phyloP scores from a whole-genome alignment of 2,797 vertebrate species.

The Oreochromis mossambicus region DNA sequence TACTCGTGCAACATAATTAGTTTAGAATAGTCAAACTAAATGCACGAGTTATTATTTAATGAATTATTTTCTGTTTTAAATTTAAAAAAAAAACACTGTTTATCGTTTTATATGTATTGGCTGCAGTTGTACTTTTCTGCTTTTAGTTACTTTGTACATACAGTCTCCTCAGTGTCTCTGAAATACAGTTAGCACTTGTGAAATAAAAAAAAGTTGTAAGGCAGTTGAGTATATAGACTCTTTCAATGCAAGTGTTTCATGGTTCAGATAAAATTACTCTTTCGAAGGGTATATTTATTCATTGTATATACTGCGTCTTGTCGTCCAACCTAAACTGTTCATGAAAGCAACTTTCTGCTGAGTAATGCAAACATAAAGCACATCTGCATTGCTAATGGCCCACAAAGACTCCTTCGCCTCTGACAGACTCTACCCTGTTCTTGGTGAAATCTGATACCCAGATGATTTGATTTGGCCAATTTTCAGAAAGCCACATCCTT shows the following conservation, averaged over 20 bases:
- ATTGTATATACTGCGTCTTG: neutral
- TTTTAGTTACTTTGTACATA: neutral
- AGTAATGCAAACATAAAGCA: conserved; percentile 12
- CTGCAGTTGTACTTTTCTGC: neutral
- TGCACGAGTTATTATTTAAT: neutral
- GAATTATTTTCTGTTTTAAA: neutral
- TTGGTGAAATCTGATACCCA: conserved; percentile 53
- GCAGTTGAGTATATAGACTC: neutral
- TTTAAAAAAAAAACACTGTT: accelerated
- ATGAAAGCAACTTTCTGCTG: neutral
- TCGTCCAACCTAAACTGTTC: neutral
- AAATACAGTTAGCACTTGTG: neutral
- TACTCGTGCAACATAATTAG: neutral
- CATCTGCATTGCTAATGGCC: conserved; percentile 30
- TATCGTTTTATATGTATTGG: neutral
- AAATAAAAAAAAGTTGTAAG: neutral
- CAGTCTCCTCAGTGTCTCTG: neutral
- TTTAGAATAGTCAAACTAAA: neutral
- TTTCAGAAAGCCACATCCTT: conserved; percentile 44
- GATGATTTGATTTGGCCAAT: conserved; percentile 57
- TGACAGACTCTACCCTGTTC: conserved; percentile 39
- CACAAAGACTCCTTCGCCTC: conserved; percentile 19
- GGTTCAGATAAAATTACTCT: neutral
- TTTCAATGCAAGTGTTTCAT: neutral
- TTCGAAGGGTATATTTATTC: neutral